phyloP scores from a whole-genome alignment of 2,113 vertebrate species.

The Capreolus pygargus region DNA sequence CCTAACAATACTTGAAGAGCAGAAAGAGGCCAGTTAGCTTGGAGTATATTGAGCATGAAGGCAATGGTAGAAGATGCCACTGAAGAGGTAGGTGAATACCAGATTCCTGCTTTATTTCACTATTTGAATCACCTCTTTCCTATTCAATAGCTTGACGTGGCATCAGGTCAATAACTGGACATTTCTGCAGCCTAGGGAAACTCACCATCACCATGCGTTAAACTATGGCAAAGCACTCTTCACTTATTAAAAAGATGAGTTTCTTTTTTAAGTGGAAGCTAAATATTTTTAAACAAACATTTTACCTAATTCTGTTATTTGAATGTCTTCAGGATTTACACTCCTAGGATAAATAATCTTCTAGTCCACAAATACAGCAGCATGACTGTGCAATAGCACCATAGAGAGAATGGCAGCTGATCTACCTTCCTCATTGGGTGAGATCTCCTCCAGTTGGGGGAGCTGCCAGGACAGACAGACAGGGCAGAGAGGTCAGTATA shows the following conservation, averaged over 20 bases:
- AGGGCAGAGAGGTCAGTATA: background rate
- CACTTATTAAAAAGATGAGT: background rate
- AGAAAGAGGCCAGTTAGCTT: background rate
- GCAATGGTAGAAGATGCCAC: background rate
- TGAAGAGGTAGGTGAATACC: background rate
- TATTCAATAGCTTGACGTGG: background rate
- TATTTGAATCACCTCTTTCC: background rate
- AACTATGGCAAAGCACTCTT: background rate
- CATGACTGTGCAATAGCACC: background rate
- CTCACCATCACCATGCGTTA: background rate
- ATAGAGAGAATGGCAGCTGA: background rate
- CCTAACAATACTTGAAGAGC: background rate
- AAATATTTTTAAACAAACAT: background rate
- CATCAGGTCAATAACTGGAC: background rate
- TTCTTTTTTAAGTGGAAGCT: background rate
- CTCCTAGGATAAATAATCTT: background rate
- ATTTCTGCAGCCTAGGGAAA: background rate
- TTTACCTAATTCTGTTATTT: background rate
- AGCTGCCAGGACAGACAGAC: background rate
- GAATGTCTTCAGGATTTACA: background rate
- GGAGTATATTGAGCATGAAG: background rate
- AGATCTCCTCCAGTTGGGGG: background rate
- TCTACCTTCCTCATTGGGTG: background rate
- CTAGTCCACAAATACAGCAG: background rate
- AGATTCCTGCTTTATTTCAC: background rate